Base-by-base conservation (phyloP, 2,888 invertebrate species). In the Acleris sparsana region DNA sequence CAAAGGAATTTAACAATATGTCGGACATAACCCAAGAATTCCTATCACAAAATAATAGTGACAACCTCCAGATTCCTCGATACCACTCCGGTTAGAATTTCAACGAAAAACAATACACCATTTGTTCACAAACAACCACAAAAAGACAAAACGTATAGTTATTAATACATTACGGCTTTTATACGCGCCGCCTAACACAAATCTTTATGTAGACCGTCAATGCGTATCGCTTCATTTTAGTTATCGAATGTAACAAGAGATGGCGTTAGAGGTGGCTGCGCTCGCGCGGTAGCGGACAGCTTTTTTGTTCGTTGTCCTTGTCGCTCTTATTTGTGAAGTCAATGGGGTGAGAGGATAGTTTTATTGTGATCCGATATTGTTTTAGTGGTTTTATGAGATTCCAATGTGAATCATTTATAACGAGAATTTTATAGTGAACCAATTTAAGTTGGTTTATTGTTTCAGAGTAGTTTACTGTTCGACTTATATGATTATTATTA, bases 281-380 rank as follows among this genome's bases (percentile, higher is more conserved):
- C 71, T 61, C 69, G 69, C 68, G 72, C 69, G 63, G 72, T 68
- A 73, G 72, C 70, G 66, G 59, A 55, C 69, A 68, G 68, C 68
- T 70, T 72, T 71, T 66, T 70, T 67, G 63, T 70, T 71, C 60
- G 20, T 53, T 67, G 69, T 73, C 72, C 69, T 68, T 70, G 71
- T 73, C 71, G 67, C 72, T 71, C 72, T 68, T 70, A 67, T 70
- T 72, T 72, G 71, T 73, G 60, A 56, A 67, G 68, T 68, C 67
- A 70, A 70, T 71, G 69, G 69, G 63, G 58, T 68, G 64, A 70
- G 62, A 63, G 61, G 63, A 58, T 71, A 58, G 63, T 63, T 63
- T 69, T 71, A 70, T 70, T 73, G 69, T 70, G 69, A 69, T 67
- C 55, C 60, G 72, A 73, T 73, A 71, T 62, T 66, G 66, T 61